Conservation (phyloP, 2,888 invertebrate genomes). For the Busseola fusca region DNA sequence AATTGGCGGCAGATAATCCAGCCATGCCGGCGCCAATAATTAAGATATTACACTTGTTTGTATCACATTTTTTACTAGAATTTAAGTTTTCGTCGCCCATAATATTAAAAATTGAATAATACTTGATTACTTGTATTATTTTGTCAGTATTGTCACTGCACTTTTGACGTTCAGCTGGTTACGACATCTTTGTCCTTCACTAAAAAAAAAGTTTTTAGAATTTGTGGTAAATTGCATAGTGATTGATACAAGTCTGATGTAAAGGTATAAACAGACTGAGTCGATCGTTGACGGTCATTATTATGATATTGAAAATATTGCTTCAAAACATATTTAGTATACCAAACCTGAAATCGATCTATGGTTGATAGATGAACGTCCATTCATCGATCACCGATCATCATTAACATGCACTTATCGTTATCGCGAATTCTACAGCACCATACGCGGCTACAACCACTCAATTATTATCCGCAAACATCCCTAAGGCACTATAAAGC, state of each 20-base stretch:
- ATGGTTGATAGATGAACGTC: neutral
- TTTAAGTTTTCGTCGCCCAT: slow-evolving; percentile 88
- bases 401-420: neutral
- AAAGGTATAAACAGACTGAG: neutral
- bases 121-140: slow-evolving; percentile 75
- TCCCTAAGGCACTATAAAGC: no score
- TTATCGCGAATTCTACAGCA: neutral
- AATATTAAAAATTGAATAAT: slow-evolving; percentile 77
- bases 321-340: neutral
- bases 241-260: neutral
- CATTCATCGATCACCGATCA: no score
- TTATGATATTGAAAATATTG: neutral
- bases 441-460: no score
- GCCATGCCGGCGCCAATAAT: slow-evolving; percentile 96
- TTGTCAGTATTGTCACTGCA: slow-evolving; percentile 73
- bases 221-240: slow-evolving; percentile 18
- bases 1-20: slow-evolving; percentile 95
- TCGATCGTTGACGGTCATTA: neutral
- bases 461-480: no score
- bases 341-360: neutral
- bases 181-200: slow-evolving; percentile 70
- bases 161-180: slow-evolving; percentile 83
- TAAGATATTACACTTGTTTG: slow-evolving; percentile 91
- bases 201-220: slow-evolving; percentile 13
- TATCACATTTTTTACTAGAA: slow-evolving; percentile 86